Evolutionary conservation across 2,888 invertebrate genomes (phyloP).

Genomic region (Andrena praecox): DNA sequence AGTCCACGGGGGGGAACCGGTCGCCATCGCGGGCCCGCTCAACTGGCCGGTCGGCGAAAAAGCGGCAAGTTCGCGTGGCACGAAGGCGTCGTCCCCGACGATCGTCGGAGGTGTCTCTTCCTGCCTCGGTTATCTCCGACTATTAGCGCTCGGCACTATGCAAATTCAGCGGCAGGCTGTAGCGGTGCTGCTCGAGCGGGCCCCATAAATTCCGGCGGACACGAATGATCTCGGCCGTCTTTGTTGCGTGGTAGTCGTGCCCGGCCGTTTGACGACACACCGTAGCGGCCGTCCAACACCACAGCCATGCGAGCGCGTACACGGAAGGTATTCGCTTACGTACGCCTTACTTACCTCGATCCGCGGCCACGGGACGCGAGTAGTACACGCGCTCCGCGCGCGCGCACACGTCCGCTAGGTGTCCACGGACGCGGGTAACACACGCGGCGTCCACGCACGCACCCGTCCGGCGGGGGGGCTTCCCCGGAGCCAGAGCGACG

Average conservation of each 20-base stretch:
- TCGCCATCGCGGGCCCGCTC: background rate
- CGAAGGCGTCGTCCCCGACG: conserved; percentile 64
- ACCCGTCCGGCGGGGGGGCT: background rate
- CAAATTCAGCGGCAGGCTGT: conserved; percentile 79
- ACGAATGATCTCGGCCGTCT: conserved; percentile 76
- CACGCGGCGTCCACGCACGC: conserved; percentile 27
- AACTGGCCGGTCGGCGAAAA: conserved; percentile 10
- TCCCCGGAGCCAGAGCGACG: conserved; percentile 1
- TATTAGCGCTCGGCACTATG: conserved; percentile 82
- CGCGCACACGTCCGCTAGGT: background rate
- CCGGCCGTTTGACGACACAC: conserved; percentile 58
- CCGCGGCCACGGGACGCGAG: conserved; percentile 26
- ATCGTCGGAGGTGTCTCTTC: conserved; percentile 70
- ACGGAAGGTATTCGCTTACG: conserved; percentile 61
- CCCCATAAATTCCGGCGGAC: conserved; percentile 80
- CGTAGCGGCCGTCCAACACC: conserved; percentile 31
- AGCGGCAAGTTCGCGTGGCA: conserved; percentile 59
- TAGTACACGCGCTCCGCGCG: conserved; percentile 11
- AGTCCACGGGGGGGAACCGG: background rate
- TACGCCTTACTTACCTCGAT: conserved; percentile 70
- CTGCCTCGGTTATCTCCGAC: conserved; percentile 78
- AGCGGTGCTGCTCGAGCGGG: conserved; percentile 76
- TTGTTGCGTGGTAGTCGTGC: conserved; percentile 51
- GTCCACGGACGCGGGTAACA: background rate
- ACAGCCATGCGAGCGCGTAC: conserved; percentile 51